These are phyloP conservation scores for Drosophila sechellia DNA, from an alignment of 1,140 invertebrate genomes.

Conservation along the genomic window DNA sequence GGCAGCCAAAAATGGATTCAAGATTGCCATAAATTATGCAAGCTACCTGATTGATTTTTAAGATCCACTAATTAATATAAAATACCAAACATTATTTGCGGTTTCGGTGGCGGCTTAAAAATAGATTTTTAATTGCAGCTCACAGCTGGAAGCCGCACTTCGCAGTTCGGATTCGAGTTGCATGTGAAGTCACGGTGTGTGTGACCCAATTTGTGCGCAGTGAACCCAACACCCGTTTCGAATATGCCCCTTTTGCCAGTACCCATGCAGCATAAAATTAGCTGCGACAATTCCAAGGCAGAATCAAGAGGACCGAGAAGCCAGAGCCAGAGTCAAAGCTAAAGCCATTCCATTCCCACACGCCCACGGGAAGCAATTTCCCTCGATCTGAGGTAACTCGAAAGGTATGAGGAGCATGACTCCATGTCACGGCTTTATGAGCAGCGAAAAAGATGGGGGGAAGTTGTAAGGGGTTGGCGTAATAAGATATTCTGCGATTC, in stretches of 20 bases:
- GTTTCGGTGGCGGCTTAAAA: conserved; percentile 12
- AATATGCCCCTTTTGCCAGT: not conserved
- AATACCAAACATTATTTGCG: conserved; percentile 33
- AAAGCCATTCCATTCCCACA: conserved; percentile 47
- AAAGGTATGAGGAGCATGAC: conserved; percentile 46
- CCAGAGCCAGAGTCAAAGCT: not conserved
- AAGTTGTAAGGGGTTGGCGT: conserved; percentile 17
- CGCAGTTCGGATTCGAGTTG: conserved; percentile 24
- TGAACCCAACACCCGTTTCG: conserved; percentile 55
- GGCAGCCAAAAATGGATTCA: conserved; percentile 42
- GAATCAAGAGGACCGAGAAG: conserved; percentile 15
- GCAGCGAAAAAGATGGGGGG: conserved; percentile 14
- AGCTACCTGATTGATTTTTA: conserved; percentile 71
- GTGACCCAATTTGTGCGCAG: conserved; percentile 76
- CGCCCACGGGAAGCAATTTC: conserved; percentile 63
- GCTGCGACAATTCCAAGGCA: conserved; percentile 64
- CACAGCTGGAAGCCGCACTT: not conserved
- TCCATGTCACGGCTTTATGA: conserved; percentile 54
- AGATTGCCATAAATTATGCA: conserved; percentile 60
- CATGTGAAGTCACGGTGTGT: conserved; percentile 52
- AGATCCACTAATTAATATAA: conserved; percentile 71
- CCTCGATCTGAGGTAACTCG: conserved; percentile 23
- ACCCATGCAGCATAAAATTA: conserved; percentile 59
- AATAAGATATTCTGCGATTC: conserved; percentile 48
- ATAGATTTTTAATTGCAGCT: conserved; percentile 56